Percentiles rank a stretch among this genome's conserved stretches.
These are phyloP conservation scores for Acropternis orthonyx DNA, from an alignment of 2,797 vertebrate genomes.

Conservation along the genomic window DNA sequence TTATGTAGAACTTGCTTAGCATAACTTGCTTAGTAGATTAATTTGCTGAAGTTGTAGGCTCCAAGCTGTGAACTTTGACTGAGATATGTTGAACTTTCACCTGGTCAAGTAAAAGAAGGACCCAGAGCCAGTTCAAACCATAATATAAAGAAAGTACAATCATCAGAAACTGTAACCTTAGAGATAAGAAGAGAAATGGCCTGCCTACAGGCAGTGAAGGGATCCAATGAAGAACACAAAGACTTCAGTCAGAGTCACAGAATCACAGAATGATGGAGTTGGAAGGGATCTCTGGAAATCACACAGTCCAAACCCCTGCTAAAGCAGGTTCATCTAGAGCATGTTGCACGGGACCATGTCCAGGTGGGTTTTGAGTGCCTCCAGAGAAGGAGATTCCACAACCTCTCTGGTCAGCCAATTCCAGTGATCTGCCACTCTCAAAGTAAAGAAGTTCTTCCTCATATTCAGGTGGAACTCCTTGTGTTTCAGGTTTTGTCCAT, in stretches of 20 bases:
- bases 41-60: not conserved
- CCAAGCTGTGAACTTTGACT: not conserved
- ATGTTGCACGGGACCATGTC: not conserved
- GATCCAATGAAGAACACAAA: fast-evolving
- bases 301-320: not conserved
- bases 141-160: not conserved
- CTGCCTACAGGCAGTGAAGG: not conserved
- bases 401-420: not conserved
- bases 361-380: not conserved
- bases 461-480: not conserved
- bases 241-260: not conserved
- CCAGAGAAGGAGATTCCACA: not conserved
- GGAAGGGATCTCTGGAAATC: not conserved
- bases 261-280: not conserved
- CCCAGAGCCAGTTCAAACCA: not conserved
- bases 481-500: not conserved
- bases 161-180: not conserved
- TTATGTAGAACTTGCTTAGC: not conserved
- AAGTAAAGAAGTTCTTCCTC: not conserved
- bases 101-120: not conserved
- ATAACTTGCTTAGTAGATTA: not conserved
- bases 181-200: not conserved
- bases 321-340: not conserved
- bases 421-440: not conserved
- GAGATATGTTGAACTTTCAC: not conserved